Conservation (phyloP, 2,888 invertebrate species). For the Caenorhabditis zanzibari region DNA sequence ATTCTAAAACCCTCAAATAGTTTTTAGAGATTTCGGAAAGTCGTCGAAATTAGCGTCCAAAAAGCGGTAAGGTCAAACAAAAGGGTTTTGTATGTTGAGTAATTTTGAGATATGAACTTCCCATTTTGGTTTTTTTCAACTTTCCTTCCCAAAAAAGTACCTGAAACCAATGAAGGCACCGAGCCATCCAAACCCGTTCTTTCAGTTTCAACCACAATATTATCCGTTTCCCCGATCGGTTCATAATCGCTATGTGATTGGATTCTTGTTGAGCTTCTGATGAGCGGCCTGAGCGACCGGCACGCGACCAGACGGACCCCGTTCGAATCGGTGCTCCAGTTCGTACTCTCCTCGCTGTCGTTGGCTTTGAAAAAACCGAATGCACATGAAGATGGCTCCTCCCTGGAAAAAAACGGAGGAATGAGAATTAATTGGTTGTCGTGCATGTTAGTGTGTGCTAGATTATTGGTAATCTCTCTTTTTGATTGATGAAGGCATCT, state of each 20-base stretch:
- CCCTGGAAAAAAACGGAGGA: constrained; percentile 65
- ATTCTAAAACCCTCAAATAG: no score
- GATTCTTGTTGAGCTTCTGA: constrained; percentile 56
- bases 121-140: no score
- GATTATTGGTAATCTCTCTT: constrained; percentile 62
- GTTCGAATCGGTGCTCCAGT: constrained; percentile 71
- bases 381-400: constrained; percentile 68
- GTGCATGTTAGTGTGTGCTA: constrained; percentile 32
- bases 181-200: constrained; percentile 30
- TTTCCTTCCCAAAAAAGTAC: constrained; percentile 10
- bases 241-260: constrained; percentile 56
- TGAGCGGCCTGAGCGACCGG: constrained; percentile 63
- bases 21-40: no score
- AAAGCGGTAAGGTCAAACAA: no score
- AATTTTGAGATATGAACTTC: no score
- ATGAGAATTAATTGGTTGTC: constrained; percentile 60
- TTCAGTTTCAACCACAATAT: not conserved
- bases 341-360: constrained; percentile 72
- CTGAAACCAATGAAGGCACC: constrained; percentile 57
- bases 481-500: constrained; percentile 50
- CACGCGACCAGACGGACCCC: constrained; percentile 66
- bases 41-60: no score
- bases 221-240: constrained; percentile 39
- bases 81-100: no score
- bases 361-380: constrained; percentile 73